Percentiles rank a stretch among this genome's conserved stretches.
phyloP scores from a whole-genome alignment of 1,140 invertebrate genomes.

The Diplogasteroides magnus region DNA sequence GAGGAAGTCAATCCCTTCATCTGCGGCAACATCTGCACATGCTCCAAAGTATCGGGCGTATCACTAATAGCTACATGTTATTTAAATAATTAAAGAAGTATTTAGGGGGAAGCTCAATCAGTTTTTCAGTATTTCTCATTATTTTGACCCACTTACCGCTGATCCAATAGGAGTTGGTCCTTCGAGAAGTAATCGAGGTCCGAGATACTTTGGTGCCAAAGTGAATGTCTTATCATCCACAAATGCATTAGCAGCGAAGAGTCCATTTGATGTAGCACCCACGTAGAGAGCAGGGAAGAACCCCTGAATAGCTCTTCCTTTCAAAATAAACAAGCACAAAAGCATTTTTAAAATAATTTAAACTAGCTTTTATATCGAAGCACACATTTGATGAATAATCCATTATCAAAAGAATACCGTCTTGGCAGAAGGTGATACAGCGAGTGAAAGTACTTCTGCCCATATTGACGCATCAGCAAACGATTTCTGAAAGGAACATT shows the following conservation, averaged over 20 bases:
- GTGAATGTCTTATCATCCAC: constrained; percentile 27
- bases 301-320: too few species aligned
- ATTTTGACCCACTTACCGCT: constrained; percentile 5
- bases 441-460: not conserved
- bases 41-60: too few species aligned
- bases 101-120: too few species aligned
- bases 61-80: too few species aligned
- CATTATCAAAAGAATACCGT: not conserved
- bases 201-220: constrained; percentile 14
- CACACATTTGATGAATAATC: not conserved
- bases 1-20: too few species aligned
- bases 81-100: too few species aligned
- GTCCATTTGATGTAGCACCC: constrained; percentile 17
- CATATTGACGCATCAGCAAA: not conserved
- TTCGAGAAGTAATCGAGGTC: constrained; percentile 19
- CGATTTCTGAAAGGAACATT: not conserved
- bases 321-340: too few species aligned
- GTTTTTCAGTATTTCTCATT: not conserved
- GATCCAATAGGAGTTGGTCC: constrained; percentile 22
- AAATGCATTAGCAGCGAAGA: constrained; percentile 18
- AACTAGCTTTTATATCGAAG: not conserved
- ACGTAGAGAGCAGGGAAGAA: constrained; percentile 25
- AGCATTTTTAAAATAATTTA: too few species aligned
- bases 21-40: too few species aligned
- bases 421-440: not conserved